Percentiles rank a stretch among this genome's conserved stretches.
Conservation (phyloP, 2,888 invertebrate species). For the Latheticus oryzae region DNA sequence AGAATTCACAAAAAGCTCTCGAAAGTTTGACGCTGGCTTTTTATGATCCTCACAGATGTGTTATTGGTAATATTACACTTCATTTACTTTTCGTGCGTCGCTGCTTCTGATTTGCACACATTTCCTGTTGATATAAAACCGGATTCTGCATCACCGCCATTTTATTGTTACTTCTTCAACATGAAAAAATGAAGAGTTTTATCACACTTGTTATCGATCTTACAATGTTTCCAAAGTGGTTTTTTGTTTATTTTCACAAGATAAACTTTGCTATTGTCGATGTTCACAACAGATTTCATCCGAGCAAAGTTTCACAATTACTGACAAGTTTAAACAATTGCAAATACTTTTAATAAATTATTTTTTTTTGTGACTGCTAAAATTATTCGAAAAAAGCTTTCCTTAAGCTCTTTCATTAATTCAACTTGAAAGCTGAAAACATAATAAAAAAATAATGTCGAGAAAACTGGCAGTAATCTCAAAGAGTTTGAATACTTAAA, state of each 20-base stretch:
- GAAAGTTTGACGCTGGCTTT: conserved; percentile 36
- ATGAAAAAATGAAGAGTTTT: conserved; percentile 37
- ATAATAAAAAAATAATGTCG: too few species aligned
- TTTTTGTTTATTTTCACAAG: conserved; percentile 39
- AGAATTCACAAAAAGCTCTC: conserved; percentile 9
- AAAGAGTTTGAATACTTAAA: too few species aligned
- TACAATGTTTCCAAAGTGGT: conserved; percentile 33
- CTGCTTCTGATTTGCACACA: conserved; percentile 41
- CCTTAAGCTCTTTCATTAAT: too few species aligned
- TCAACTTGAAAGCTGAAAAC: too few species aligned
- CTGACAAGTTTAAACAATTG: too few species aligned
- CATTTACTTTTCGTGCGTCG: conserved; percentile 46
- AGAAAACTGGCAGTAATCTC: too few species aligned
- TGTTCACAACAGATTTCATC: too few species aligned
- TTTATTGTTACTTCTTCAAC: conserved; percentile 36
- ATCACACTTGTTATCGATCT: conserved; percentile 41
- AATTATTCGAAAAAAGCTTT: too few species aligned
- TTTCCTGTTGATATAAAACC: conserved; percentile 36
- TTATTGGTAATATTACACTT: conserved; percentile 49
- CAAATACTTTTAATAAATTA: too few species aligned
- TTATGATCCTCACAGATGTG: conserved; percentile 45
- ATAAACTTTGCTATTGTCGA: conserved; percentile 36
- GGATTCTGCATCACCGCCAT: conserved; percentile 17
- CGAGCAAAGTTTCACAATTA: too few species aligned
- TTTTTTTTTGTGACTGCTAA: too few species aligned